Base-by-base conservation (phyloP, 2,797 vertebrate genomes). In the Platalea minor region DNA sequence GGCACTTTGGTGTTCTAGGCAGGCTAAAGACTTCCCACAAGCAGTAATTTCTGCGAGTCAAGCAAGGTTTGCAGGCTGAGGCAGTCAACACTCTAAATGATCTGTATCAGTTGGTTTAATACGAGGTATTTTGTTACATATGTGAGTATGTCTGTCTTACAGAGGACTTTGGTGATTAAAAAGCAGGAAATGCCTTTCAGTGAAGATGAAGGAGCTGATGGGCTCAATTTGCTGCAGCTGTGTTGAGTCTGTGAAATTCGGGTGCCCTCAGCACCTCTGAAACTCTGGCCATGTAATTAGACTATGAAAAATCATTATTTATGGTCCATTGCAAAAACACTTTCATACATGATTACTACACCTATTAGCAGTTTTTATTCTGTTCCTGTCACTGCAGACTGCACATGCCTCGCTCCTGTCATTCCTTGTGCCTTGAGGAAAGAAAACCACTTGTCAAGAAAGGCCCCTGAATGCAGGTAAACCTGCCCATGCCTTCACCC, bases 111-210 rank as follows among this genome's bases (percentile, higher is more conserved):
- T 54, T 84, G 53, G 61, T 81, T 86, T 46, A 92, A 9, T 51
- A 69, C 29, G 61, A 79, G 29, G 24, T 37, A 25, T 78, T 85
- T 75, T 81, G 39, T 68, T 57, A 57, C 65, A 35, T 5, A 35
- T 11, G 7, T 21, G 41, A 88, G 24, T 21, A 13, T 33, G 21
- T 65, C 45, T 78, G 33, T 63, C 51, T 86, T 78, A 81, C 17
- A 75, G 21, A 93, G 35, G 57, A 78, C 37, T 48, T 25, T 0
- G 28, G 78, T 65, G 57, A 95, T 65, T 75, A 69, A 90, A 83
- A 95, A 85, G 69, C 50, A 84, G 89, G 73, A 95, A 61, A 46
- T 54, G 48, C 43, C 51, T 90, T 91, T 94, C 85, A 87, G 56
- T 59, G 83, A 88, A 91, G 83, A 59, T 67, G 65, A 95, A 87